Percentiles rank a stretch among this genome's conserved stretches.
phyloP scores from a whole-genome alignment of 35 echinoderm and acorn worm species.

The Acanthaster planci region DNA sequence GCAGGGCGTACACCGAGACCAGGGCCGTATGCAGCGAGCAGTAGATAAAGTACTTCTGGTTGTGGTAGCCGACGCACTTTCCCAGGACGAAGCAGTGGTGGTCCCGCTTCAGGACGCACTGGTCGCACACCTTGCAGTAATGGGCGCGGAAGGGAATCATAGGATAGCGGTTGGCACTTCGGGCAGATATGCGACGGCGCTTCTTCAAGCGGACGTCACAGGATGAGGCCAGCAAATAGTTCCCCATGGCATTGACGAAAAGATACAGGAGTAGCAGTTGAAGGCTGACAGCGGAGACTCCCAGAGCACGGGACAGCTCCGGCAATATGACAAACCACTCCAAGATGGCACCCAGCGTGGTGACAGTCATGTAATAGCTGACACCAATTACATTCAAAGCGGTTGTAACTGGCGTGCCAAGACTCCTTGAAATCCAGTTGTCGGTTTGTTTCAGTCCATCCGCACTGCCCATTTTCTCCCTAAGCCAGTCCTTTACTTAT shows the following conservation, averaged over 20 bases:
- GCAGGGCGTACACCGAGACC: constrained; percentile 40
- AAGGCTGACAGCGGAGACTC: constrained; percentile 31
- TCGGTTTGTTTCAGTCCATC: too few species aligned
- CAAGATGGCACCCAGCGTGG: background rate
- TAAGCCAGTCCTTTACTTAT: too few species aligned
- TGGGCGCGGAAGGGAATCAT: constrained; percentile 42
- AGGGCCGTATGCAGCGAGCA: constrained; percentile 28
- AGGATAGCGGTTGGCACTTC: background rate
- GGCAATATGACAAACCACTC: constrained; percentile 34
- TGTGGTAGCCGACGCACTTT: constrained; percentile 69
- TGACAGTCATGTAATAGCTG: background rate
- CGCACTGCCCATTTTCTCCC: too few species aligned
- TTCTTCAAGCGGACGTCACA: background rate
- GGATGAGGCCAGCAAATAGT: constrained; percentile 43
- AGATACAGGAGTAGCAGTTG: constrained; percentile 19
- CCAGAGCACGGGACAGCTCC: constrained; percentile 6
- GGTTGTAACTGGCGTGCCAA: background rate
- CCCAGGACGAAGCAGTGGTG: constrained; percentile 66
- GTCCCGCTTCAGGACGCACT: constrained; percentile 49
- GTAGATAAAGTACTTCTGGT: constrained; percentile 74
- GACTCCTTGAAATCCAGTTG: too few species aligned
- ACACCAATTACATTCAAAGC: background rate
- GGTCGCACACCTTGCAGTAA: constrained; percentile 42
- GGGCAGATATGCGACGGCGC: background rate
- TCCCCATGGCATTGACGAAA: constrained; percentile 22